phyloP scores from a whole-genome alignment of 2,888 invertebrate genomes.

The Glyphotaelius pellucidus region DNA sequence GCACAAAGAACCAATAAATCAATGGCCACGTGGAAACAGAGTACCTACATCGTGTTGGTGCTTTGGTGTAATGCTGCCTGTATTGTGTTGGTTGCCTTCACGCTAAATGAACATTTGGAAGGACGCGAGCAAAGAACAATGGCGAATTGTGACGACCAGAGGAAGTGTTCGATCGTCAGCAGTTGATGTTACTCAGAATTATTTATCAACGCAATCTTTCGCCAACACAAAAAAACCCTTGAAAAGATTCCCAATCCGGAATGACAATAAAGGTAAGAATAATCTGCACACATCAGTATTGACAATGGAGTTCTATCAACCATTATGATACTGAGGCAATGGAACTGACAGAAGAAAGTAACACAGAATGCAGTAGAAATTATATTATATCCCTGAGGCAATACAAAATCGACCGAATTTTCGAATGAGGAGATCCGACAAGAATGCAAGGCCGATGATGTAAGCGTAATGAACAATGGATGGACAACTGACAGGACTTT shows the following conservation, averaged over 20 bases:
- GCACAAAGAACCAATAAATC: too few relatives aligned
- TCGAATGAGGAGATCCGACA: not conserved
- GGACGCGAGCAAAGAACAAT: conserved; percentile 31
- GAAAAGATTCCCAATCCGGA: not conserved
- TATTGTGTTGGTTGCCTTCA: not conserved
- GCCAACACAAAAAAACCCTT: not conserved
- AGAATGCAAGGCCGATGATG: not conserved
- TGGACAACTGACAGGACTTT: too few relatives aligned
- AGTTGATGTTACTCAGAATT: not conserved
- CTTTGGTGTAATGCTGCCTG: not conserved
- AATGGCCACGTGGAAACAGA: too few relatives aligned
- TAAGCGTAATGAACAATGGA: not conserved
- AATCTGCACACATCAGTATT: not conserved
- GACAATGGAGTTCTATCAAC: not conserved
- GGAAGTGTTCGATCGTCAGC: not conserved
- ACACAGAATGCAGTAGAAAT: not conserved
- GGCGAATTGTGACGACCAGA: conserved; percentile 4
- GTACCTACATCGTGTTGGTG: not conserved
- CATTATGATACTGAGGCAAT: not conserved
- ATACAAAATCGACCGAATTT: too few relatives aligned
- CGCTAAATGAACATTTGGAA: not conserved
- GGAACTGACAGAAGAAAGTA: too few relatives aligned
- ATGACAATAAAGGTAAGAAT: not conserved
- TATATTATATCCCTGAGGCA: not conserved
- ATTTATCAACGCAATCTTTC: not conserved